These are phyloP conservation scores for Temnothorax ravouxi DNA, from an alignment of 2,888 invertebrate species.

Conservation along the genomic window DNA sequence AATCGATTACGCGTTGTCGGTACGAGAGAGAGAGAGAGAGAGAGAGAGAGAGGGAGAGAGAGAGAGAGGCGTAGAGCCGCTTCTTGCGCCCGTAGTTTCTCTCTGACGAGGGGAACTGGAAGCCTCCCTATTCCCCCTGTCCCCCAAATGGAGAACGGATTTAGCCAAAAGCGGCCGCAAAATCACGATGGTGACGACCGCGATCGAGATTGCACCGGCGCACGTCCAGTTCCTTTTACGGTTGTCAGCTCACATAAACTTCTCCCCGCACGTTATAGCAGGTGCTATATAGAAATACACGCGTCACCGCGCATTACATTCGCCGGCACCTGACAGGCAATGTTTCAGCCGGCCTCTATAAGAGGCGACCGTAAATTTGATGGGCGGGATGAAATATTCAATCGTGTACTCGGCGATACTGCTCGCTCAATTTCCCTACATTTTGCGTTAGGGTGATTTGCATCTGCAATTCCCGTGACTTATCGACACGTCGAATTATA, in stretches of 20 bases:
- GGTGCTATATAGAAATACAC: slow-evolving; percentile 12
- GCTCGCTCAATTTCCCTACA: slow-evolving; percentile 35
- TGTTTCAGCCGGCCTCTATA: slow-evolving; percentile 32
- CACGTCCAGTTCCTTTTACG: slow-evolving; percentile 48
- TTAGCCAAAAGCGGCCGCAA: slow-evolving; percentile 30
- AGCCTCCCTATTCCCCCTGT: neutral
- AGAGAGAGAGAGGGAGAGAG: too few relatives aligned
- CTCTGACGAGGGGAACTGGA: neutral
- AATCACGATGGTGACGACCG: neutral
- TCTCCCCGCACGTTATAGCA: neutral
- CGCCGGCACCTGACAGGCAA: slow-evolving; percentile 37
- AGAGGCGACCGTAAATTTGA: slow-evolving; percentile 42
- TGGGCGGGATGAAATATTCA: slow-evolving; percentile 44
- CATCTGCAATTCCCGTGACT: slow-evolving; percentile 19
- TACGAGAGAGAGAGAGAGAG: neutral
- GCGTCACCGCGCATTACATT: slow-evolving; percentile 32
- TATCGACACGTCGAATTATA: slow-evolving; percentile 20
- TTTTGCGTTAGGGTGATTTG: slow-evolving; percentile 27
- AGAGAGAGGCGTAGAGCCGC: neutral
- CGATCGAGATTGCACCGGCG: slow-evolving; percentile 29
- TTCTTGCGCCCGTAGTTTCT: slow-evolving; percentile 33
- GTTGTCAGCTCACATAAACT: slow-evolving; percentile 41
- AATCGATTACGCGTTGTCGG: slow-evolving; percentile 41
- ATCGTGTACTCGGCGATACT: slow-evolving; percentile 28
- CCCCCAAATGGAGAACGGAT: neutral